phyloP scores from a whole-genome alignment of 2,113 vertebrate genomes.

The Puntigrus tetrazona region DNA sequence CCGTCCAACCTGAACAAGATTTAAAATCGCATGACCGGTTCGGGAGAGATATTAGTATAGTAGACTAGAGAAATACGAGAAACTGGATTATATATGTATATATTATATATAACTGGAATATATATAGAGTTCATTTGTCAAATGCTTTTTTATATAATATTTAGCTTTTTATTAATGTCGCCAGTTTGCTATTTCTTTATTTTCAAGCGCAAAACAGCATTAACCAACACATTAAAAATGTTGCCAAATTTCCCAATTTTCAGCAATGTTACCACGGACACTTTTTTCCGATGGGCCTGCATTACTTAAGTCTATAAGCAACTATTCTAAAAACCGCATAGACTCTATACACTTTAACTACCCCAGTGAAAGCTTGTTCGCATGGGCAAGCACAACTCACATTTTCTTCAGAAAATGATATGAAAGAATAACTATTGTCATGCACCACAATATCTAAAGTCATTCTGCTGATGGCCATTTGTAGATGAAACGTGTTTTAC shows the following conservation, averaged over 20 bases:
- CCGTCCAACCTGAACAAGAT: neutral
- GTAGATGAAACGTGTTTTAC: conserved; percentile 47
- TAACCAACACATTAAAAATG: neutral
- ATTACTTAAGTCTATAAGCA: neutral
- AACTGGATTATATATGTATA: too few species aligned
- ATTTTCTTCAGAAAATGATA: neutral
- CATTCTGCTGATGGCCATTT: neutral
- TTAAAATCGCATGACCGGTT: neutral
- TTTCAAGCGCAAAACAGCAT: neutral
- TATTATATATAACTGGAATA: too few species aligned
- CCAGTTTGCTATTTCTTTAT: too few species aligned
- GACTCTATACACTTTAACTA: neutral
- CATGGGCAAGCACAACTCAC: neutral
- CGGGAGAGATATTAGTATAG: neutral
- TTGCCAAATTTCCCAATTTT: neutral
- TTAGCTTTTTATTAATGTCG: neutral
- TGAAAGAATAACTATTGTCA: neutral
- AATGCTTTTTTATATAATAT: neutral
- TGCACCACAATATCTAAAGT: neutral
- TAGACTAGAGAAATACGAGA: neutral
- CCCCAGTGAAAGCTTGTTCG: neutral
- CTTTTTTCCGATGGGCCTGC: neutral
- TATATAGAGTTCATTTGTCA: too few species aligned
- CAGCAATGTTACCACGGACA: neutral
- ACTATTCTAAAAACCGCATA: neutral